Conservation (phyloP, 1,140 invertebrate genomes). For the Saccostrea cuccullata region DNA sequence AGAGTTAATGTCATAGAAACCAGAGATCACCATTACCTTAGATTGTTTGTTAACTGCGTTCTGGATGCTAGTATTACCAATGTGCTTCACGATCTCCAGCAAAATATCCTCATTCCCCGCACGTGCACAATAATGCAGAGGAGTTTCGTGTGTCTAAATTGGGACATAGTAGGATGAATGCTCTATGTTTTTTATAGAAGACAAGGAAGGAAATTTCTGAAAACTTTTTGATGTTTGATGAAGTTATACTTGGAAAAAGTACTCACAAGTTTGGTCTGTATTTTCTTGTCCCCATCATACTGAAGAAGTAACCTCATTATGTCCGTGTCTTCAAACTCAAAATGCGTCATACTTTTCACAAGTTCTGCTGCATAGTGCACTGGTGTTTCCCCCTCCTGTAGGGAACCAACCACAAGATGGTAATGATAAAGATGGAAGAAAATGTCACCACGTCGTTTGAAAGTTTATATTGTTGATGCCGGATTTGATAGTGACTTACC, state of each 20-base stretch:
- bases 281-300: constrained; percentile 91
- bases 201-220: too few relatives aligned
- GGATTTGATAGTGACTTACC: constrained; percentile 68
- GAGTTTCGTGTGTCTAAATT: constrained; percentile 90
- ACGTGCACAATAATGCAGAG: constrained; percentile 95
- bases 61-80: constrained; percentile 91
- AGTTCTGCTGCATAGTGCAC: constrained; percentile 87
- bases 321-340: constrained; percentile 90
- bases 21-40: constrained; percentile 73
- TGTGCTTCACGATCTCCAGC: constrained; percentile 93
- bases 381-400: constrained; percentile 92
- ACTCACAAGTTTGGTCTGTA: constrained; percentile 87
- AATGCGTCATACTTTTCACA: constrained; percentile 86
- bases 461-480: neutral
- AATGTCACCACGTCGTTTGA: neutral
- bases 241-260: neutral
- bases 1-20: neutral
- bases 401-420: neutral
- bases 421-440: neutral
- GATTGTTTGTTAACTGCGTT: constrained; percentile 96
- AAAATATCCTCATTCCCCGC: constrained; percentile 97
- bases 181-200: neutral
- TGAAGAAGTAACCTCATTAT: constrained; percentile 92
- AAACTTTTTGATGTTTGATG: too few relatives aligned
- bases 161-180: neutral